phyloP scores from a whole-genome alignment of 2,888 invertebrate species.

The Tenthredo livida region DNA sequence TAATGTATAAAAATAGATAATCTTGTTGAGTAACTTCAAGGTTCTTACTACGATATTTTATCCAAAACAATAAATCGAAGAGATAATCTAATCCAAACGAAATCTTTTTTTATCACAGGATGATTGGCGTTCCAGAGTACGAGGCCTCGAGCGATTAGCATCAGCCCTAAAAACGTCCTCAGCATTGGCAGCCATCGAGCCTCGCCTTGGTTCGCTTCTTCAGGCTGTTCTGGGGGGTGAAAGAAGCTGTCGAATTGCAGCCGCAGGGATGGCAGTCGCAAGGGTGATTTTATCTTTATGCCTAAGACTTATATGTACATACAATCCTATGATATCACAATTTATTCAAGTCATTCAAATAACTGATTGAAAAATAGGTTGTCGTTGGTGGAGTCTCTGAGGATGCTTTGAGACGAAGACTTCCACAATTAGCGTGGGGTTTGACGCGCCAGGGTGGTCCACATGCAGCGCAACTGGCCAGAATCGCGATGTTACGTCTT shows the following conservation, averaged over 20 bases:
- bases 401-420: constrained; percentile 74
- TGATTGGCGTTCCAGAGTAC: constrained; percentile 81
- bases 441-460: constrained; percentile 79
- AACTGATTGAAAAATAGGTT: constrained; percentile 58
- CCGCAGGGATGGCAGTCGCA: constrained; percentile 77
- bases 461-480: constrained; percentile 76
- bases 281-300: constrained; percentile 64
- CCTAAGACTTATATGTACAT: constrained; percentile 23
- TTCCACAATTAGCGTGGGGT: constrained; percentile 77
- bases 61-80: not conserved
- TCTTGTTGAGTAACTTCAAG: not conserved
- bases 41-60: not conserved
- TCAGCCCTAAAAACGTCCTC: constrained; percentile 80
- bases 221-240: constrained; percentile 84
- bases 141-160: constrained; percentile 82
- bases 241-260: constrained; percentile 79
- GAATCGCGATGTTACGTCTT: constrained; percentile 78
- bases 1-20: not conserved
- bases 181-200: constrained; percentile 80
- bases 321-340: not conserved
- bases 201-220: constrained; percentile 83
- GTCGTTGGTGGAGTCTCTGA: constrained; percentile 71
- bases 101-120: constrained; percentile 73
- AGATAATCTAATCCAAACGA: not conserved
- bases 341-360: not conserved